Conservation (phyloP, 2,113 vertebrate genomes). For the Paradisaea rubra region DNA sequence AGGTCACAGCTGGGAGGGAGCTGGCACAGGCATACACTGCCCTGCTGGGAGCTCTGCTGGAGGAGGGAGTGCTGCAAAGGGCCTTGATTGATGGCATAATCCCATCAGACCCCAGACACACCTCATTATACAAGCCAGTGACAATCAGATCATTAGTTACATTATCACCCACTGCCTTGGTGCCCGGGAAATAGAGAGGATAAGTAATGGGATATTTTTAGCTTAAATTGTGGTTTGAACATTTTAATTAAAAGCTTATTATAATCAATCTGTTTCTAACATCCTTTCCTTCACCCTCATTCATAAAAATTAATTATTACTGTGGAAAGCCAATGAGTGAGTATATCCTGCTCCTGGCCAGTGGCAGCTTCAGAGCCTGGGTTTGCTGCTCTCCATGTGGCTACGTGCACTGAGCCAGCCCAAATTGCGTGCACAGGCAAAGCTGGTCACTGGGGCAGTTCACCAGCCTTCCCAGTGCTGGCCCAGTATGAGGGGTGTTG, state of each 20-base stretch:
- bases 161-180: background rate
- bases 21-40: background rate
- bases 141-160: slow-evolving; percentile 10
- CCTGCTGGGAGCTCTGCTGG: background rate
- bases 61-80: fast-evolving
- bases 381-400: background rate
- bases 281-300: background rate
- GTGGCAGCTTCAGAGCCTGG: background rate
- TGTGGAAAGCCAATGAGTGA: fast-evolving
- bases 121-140: background rate
- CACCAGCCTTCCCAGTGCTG: background rate
- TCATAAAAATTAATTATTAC: background rate
- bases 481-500: fast-evolving
- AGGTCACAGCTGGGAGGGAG: background rate
- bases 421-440: fast-evolving
- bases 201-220: slow-evolving; percentile 35
- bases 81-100: background rate
- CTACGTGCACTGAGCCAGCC: fast-evolving
- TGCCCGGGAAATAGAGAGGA: background rate
- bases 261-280: slow-evolving; percentile 14
- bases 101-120: background rate
- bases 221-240: background rate
- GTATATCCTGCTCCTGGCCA: background rate
- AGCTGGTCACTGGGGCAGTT: background rate
- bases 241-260: slow-evolving; percentile 33